Evolutionary conservation across 2,888 invertebrate genomes (phyloP), one percentile per base, ranked within the genome.

Genomic region (Hypomecis atomaria): DNA sequence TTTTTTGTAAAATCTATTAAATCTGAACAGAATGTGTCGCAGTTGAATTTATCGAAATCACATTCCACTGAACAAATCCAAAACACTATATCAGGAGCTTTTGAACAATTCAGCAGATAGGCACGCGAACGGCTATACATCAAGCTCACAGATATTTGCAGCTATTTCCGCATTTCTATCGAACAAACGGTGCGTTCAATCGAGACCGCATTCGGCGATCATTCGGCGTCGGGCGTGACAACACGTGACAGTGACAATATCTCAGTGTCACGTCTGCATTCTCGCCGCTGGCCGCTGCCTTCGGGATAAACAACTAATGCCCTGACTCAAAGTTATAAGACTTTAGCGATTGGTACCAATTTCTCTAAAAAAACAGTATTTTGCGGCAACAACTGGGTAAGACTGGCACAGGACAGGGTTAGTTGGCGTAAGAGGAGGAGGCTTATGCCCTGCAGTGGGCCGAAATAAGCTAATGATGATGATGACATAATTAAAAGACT

Each of bases 161-260:
- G 53, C 59, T 13, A 38, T 57, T 57, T 60, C 53, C 13, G 52
- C 59, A 56, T 65, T 63, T 58, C 59, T 55, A 36, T 50, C 47
- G 56, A 59, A 59, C 60, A 60, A 65, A 57, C 62, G 52, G 55
- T 57, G 47, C 56, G 58, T 65, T 62, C 68, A 68, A 64, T 71
- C 69, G 62, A 52, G 66, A 66, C 66, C 64, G 62, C 69, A 69
- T 73, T 67, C 71, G 56, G n/a, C 52, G 43, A 43, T 56, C 57
- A n/a, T 48, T 53, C 47, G 65, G 57, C 56, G 50, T 38, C 23
- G 33, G 43, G 50, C 60, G 65, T 67, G 72, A 74, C 69, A 56
- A 59, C 62, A 37, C 62, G 59, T 72, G 71, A 74, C 75, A 73
- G 67, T 71, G 70, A 71, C 74, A 71, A 74, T 78, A 77, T 78